Evolutionary conservation across 2,888 invertebrate species (phyloP).

Genomic region (Clitarchus hookeri): DNA sequence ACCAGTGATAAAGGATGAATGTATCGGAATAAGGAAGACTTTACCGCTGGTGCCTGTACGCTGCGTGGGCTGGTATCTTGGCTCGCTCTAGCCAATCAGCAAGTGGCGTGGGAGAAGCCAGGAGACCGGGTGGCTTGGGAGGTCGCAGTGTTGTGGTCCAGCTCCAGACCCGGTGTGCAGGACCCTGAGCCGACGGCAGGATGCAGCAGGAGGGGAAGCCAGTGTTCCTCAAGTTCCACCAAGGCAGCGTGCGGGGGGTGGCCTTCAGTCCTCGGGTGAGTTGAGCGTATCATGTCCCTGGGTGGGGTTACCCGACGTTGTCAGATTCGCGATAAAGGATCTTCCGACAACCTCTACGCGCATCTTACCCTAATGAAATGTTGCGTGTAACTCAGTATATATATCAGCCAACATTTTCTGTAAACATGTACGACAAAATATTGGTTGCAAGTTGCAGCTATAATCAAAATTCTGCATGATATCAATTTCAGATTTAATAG

Average conservation of each 20-base stretch:
- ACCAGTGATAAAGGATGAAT: neutral
- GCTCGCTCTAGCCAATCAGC: neutral
- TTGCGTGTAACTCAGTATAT: too few species aligned
- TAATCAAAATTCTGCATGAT: too few species aligned
- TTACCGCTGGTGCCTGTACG: neutral
- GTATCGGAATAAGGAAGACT: neutral
- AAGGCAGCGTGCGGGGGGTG: conserved; percentile 53
- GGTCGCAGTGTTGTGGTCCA: neutral
- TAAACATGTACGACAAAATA: too few species aligned
- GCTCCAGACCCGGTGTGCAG: neutral
- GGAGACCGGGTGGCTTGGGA: neutral
- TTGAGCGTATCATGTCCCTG: neutral
- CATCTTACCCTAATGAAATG: too few species aligned
- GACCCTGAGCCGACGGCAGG: conserved; percentile 30
- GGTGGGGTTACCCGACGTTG: too few species aligned
- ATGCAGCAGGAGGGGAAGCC: conserved; percentile 55
- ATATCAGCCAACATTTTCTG: too few species aligned
- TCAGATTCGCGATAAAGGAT: too few species aligned
- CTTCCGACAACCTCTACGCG: too few species aligned
- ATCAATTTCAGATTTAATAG: too few species aligned
- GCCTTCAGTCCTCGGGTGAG: conserved; percentile 53
- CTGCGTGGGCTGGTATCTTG: neutral
- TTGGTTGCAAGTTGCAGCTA: too few species aligned
- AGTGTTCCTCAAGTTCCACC: conserved; percentile 52
- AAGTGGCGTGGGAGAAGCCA: neutral